Base-by-base conservation (phyloP, 1,140 invertebrate genomes). In the Megalonaias nervosa region DNA sequence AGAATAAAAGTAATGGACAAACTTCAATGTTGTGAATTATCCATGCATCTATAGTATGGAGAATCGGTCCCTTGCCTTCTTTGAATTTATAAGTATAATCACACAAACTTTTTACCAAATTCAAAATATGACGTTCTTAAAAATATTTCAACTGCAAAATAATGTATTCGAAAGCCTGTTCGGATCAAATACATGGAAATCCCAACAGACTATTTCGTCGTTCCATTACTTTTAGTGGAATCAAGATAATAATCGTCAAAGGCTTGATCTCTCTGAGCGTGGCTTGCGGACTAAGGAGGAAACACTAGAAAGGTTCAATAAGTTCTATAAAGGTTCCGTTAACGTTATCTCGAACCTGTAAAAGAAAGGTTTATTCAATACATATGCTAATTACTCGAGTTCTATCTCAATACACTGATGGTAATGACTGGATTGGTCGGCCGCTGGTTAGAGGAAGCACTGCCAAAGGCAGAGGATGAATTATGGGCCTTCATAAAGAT, bases 241-340 rank as follows among this genome's bases (percentile, higher is more conserved):
- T 86, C 48, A 82, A 84, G 6, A 76, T 77, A 12, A 61, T 86
- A 5, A 74, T 85, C 65, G 75, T 84, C 55, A 77, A 70, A 11
- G 75, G 31, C 75, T 84, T 19, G 77, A 75, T 13, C 67, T 73
- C 61, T 69, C 71, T 0, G 78, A 83, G n/a, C 78, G 79, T 12
- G 79, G 85, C n/a, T 75, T 81, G n/a, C 71, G 79, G 26, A 55
- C 56, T 16, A 71, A 71, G 21, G 9, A 60, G 1, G 56, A 38
- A 23, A 73, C 81, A 17, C 60, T 56, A 19, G 5, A 59, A n/a
- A 84, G 84, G 66, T 74, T 86, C 48, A 68, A 80, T 13, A 75
- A 38, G 3, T 67, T 87, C 16, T 69, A 79, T 58, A 26, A 61
- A 12, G 72, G 79, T 26, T 71, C 86, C 5, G 38, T 66, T 16